phyloP scores from a whole-genome alignment of 1,140 invertebrate species.

The Pararge aegeria region DNA sequence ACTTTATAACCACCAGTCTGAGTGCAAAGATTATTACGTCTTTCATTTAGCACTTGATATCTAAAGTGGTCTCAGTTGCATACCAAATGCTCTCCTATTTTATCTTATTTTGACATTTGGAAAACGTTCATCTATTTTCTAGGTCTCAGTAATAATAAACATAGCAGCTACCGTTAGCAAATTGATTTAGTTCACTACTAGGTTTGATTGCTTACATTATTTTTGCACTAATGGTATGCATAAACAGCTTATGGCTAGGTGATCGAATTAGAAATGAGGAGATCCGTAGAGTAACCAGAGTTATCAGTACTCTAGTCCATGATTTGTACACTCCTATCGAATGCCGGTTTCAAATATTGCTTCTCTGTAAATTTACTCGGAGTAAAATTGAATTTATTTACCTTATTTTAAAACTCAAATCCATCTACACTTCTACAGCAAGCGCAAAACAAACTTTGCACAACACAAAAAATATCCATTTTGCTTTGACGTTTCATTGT shows the following conservation, averaged over 20 bases:
- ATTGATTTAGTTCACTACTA: not conserved
- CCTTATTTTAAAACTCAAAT: too few species aligned
- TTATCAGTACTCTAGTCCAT: too few species aligned
- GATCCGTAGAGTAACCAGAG: too few species aligned
- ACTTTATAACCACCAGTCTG: not conserved
- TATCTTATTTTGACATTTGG: conserved; percentile 3
- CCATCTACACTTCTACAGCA: too few species aligned
- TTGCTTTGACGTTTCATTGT: too few species aligned
- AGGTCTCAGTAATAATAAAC: conserved; percentile 3
- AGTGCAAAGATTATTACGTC: conserved; percentile 6
- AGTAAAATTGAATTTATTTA: too few species aligned
- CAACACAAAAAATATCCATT: too few species aligned
- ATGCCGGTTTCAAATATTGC: too few species aligned
- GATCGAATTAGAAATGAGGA: too few species aligned
- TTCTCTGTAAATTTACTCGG: too few species aligned
- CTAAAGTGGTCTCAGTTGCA: not conserved
- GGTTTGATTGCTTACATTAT: not conserved
- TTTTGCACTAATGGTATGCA: not conserved
- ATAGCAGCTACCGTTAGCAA: conserved; percentile 3
- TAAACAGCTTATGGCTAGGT: not conserved
- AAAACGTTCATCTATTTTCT: conserved; percentile 1
- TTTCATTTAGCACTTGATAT: not conserved
- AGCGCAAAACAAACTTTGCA: too few species aligned
- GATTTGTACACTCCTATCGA: too few species aligned
- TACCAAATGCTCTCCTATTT: not conserved